These are phyloP conservation scores for Brachylomia viminalis DNA, from an alignment of 2,888 invertebrate species.

Conservation along the genomic window DNA sequence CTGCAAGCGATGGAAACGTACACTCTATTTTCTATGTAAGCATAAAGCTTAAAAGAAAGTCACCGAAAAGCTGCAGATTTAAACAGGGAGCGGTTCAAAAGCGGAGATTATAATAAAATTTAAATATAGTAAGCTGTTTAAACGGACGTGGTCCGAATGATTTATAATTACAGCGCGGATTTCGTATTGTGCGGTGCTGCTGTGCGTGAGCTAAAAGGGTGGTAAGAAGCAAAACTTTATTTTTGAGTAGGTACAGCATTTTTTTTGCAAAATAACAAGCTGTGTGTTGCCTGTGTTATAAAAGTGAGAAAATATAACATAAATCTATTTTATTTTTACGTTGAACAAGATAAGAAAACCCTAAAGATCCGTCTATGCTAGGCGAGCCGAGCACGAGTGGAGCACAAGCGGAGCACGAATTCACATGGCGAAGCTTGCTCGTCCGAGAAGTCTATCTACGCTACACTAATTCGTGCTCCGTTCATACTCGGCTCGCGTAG, in stretches of 20 bases:
- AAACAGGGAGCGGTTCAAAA: conserved; percentile 67
- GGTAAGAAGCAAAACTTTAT: not conserved
- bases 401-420: too few relatives aligned
- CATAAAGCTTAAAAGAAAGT: conserved; percentile 62
- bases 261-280: not conserved
- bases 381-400: too few relatives aligned
- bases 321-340: not conserved
- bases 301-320: not conserved
- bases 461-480: too few relatives aligned
- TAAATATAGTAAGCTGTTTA: conserved; percentile 78
- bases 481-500: too few relatives aligned
- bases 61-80: conserved; percentile 71
- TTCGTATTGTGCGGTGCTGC: conserved; percentile 58
- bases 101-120: conserved; percentile 78
- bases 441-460: too few relatives aligned
- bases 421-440: too few relatives aligned
- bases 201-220: not conserved
- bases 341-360: not conserved
- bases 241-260: not conserved
- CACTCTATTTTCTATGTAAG: conserved; percentile 57
- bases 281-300: too few relatives aligned
- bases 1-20: conserved; percentile 42
- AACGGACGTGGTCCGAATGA: conserved; percentile 74
- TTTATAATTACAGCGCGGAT: conserved; percentile 75
- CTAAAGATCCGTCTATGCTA: too few relatives aligned